Evolutionary conservation across 2,113 vertebrate genomes (phyloP).

Genomic region (Trichomycterus rosablanca): DNA sequence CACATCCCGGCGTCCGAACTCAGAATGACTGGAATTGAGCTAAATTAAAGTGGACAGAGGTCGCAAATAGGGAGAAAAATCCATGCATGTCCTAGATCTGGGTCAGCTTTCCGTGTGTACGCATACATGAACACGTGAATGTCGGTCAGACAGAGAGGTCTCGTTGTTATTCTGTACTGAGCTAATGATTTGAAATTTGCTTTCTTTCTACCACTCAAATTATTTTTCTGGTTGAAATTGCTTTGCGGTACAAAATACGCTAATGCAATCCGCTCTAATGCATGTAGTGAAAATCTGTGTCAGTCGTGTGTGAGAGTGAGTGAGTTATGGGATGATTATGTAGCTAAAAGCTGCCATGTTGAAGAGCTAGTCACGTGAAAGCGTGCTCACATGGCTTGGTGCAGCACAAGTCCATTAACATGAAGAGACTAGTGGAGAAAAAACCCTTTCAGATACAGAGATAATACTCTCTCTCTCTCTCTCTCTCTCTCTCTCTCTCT

Average conservation of each 20-base stretch:
- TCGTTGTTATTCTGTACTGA: too few species aligned
- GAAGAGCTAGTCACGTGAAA: slow-evolving; percentile 51
- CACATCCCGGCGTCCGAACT: neutral
- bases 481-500: slow-evolving; percentile 9
- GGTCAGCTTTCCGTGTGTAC: too few species aligned
- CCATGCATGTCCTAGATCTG: slow-evolving; percentile 11
- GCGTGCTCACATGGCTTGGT: slow-evolving; percentile 52
- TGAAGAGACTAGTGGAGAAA: slow-evolving; percentile 31
- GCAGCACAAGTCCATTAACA: slow-evolving; percentile 47
- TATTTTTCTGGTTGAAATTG: too few species aligned
- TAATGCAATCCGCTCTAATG: too few species aligned
- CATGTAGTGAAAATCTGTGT: neutral
- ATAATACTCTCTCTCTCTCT: slow-evolving; percentile 50
- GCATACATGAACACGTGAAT: too few species aligned
- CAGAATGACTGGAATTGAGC: slow-evolving; percentile 14
- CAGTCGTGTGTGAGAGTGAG: slow-evolving; percentile 5
- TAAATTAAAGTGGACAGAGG: slow-evolving; percentile 9
- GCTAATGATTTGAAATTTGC: too few species aligned
- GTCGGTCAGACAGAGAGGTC: too few species aligned
- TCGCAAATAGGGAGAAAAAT: slow-evolving; percentile 3
- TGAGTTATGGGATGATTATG: slow-evolving; percentile 70
- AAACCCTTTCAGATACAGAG: slow-evolving; percentile 59
- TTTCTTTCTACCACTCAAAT: too few species aligned
- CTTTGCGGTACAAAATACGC: too few species aligned
- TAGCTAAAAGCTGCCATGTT: slow-evolving; percentile 49